phyloP scores from a whole-genome alignment of 1,140 invertebrate species.

The Eumeta japonica region DNA sequence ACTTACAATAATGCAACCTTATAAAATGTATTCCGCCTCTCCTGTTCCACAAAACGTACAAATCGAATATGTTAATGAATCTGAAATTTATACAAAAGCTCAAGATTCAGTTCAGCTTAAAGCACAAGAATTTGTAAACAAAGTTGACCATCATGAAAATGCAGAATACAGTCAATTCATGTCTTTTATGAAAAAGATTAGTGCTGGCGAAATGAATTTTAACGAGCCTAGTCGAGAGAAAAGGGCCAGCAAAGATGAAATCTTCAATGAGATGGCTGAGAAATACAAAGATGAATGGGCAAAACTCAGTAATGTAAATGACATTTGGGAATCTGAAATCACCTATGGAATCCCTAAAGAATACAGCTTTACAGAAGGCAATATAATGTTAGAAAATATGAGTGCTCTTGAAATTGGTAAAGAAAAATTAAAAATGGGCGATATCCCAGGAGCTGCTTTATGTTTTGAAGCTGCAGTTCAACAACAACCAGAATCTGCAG shows the following conservation, averaged over 20 bases:
- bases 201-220: conserved; percentile 62
- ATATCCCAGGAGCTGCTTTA: conserved; percentile 92
- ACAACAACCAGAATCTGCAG: conserved; percentile 75
- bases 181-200: conserved; percentile 81
- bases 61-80: conserved; percentile 41
- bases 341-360: conserved; percentile 59
- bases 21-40: conserved; percentile 5
- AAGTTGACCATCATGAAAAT: conserved; percentile 66
- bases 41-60: conserved; percentile 23
- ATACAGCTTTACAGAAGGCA: conserved; percentile 83
- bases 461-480: conserved; percentile 95
- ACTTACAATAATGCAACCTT: conserved; percentile 15
- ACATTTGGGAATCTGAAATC: conserved; percentile 38
- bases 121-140: conserved; percentile 60
- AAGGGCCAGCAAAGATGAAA: conserved; percentile 39
- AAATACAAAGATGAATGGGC: conserved; percentile 55
- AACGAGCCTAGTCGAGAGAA: conserved; percentile 29
- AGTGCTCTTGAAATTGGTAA: conserved; percentile 80
- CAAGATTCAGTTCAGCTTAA: conserved; percentile 45
- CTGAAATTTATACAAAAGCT: conserved; percentile 20
- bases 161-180: conserved; percentile 81
- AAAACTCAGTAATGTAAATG: conserved; percentile 44
- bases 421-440: conserved; percentile 76
- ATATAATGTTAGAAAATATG: conserved; percentile 79
- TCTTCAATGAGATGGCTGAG: conserved; percentile 47